Base-by-base conservation (phyloP, 2,113 vertebrate genomes). In the Macaca mulatta region DNA sequence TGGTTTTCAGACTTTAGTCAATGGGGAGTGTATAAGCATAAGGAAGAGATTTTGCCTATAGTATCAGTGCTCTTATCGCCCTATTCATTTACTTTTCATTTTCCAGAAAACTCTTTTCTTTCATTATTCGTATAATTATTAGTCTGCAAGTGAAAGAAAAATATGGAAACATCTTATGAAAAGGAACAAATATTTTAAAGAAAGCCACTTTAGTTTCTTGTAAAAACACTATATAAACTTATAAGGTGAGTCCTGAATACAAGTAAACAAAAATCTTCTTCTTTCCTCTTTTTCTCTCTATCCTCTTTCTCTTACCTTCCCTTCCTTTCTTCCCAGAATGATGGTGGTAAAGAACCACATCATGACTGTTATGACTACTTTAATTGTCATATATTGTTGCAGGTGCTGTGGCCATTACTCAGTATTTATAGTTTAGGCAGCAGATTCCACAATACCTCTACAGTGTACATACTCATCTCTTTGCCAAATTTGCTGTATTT, bases 391-490 rank as follows among this genome's bases (percentile, higher is more conserved):
- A n/a, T 74, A 93, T 95, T 83, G 27, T 72, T 97, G 89, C 90
- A 97, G 97, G 96, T 97, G 93, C 80, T 90, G 69, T 92, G 96
- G 94, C 69, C 80, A 23, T 85, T 78, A 55, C 25, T 86, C 35
- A 74, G 27, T 94, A 74, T 90, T 97, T 94, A 84, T 45, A 69
- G 89, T 48, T 48, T 50, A 93, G 89, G 80, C 48, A 89, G 95
- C 69, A 48, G 50, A 27, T 67, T 86, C 70, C 81, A 48, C n/a
- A 77, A 81, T 74, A 61, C n/a, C 67, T 55, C 78, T 61, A 43
- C 40, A 52, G 82, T 79, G 14, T 81, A 45, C 23, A 27, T n/a
- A 70, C 67, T 78, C 80, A 77, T 91, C 80, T 87, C 82, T 92
- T 74, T 86, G 50, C 92, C 97, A 97, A 90, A 84, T 30, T 10